These are phyloP conservation scores for Osmerus eperlanus DNA, from an alignment of 2,113 vertebrate species.

Conservation along the genomic window DNA sequence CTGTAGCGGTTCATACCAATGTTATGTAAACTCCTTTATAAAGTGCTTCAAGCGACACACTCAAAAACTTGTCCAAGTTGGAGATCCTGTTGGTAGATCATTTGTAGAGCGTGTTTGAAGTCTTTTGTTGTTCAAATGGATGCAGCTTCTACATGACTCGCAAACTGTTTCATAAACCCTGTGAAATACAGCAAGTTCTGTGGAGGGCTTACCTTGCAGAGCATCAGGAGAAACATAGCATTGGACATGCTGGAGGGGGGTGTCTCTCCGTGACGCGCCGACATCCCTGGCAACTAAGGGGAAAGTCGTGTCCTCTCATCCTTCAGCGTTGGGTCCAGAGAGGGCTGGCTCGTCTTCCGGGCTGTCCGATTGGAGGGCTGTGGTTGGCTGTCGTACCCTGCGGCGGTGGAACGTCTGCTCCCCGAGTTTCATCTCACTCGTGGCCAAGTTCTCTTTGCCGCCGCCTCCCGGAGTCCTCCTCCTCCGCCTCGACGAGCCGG, in stretches of 20 bases:
- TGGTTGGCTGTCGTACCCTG: constrained; percentile 66
- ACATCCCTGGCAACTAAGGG: constrained; percentile 67
- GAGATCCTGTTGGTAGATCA: too few relatives aligned
- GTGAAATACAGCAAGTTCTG: constrained; percentile 13
- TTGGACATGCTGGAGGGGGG: constrained; percentile 80
- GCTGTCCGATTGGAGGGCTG: constrained; percentile 63
- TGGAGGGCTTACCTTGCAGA: constrained; percentile 84
- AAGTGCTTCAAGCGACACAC: too few relatives aligned
- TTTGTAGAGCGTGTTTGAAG: not conserved
- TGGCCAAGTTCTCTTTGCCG: constrained; percentile 63
- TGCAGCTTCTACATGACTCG: not conserved
- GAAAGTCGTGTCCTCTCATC: constrained; percentile 68
- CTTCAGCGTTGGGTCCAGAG: constrained; percentile 65
- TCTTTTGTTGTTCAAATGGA: not conserved
- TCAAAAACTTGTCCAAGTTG: too few relatives aligned
- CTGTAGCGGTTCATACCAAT: not conserved
- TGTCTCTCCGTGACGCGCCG: constrained; percentile 70
- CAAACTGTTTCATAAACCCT: not conserved
- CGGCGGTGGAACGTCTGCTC: constrained; percentile 72
- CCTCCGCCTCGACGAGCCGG: constrained; percentile 52
- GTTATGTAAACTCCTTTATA: too few relatives aligned
- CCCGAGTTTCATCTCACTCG: constrained; percentile 77
- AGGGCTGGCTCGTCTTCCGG: constrained; percentile 72
- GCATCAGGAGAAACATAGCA: constrained; percentile 91
- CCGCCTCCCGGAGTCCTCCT: constrained; percentile 34